A percentile compares a stretch with the other conserved stretches of the same genome.
These are phyloP conservation scores for Hybos culiciformis DNA, from an alignment of 2,888 invertebrate species.

Conservation along the genomic window DNA sequence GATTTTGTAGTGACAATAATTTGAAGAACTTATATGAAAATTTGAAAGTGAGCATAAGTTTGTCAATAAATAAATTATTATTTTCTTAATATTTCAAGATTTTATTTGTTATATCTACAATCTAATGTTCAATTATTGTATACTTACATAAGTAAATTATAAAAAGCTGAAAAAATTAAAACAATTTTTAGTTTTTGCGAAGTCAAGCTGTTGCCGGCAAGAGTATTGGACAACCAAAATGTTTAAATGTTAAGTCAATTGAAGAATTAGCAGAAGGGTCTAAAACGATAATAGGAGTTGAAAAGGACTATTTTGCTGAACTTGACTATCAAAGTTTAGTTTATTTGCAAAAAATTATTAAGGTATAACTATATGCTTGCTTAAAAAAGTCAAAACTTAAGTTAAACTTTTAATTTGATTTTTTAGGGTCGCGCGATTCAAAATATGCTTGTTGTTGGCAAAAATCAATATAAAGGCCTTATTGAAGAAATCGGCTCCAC, in stretches of 20 bases:
- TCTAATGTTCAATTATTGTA: neutral
- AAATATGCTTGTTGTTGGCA: constrained; percentile 57
- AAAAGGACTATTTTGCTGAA: constrained; percentile 28
- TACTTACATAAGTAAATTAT: neutral
- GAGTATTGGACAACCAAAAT: constrained; percentile 20
- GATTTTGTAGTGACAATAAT: constrained; percentile 28
- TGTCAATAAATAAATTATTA: too few relatives aligned
- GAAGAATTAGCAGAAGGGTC: too few relatives aligned
- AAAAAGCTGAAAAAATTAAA: too few relatives aligned
- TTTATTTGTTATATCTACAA: too few relatives aligned
- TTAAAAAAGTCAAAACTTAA: neutral
- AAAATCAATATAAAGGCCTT: constrained; percentile 51
- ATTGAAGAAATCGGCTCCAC: constrained; percentile 58
- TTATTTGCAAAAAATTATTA: constrained; percentile 49
- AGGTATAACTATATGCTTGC: constrained; percentile 19
- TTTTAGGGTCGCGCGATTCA: constrained; percentile 52
- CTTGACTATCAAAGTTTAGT: constrained; percentile 42
- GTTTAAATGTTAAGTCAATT: constrained; percentile 20
- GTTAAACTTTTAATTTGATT: neutral
- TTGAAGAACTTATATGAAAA: constrained; percentile 29
- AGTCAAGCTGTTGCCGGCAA: constrained; percentile 19
- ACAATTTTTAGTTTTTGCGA: constrained; percentile 22
- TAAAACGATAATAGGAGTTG: constrained; percentile 17
- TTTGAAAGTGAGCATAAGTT: constrained; percentile 18
- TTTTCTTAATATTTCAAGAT: too few relatives aligned